Base-by-base conservation (phyloP, 2,888 invertebrate genomes). In the Clitarchus hookeri region DNA sequence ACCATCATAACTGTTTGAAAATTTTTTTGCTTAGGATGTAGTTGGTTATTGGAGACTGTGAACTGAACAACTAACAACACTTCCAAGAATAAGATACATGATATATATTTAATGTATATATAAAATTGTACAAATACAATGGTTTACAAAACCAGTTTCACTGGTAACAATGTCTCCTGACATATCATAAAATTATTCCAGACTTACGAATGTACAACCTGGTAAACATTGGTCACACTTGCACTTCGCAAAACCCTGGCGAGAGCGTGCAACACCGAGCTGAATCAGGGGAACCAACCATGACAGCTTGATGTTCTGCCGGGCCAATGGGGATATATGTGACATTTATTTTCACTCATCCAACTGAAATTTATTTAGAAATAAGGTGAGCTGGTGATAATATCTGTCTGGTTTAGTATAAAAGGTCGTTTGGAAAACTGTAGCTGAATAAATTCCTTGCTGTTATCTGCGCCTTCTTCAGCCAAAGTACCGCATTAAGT, bases 111-210 rank as follows among this genome's bases (percentile, higher is more conserved):
- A 8, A 48, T 65, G 65, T 65, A 65, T n/a, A 65, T 65, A 65
- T 65, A 65, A 65, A 65, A 65, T 23, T 65, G 65, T 65, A 65
- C 65, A 65, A 65, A 65, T 65, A 65, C 65, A 65, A 65, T 65
- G 65, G 65, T 65, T 65, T 65, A 65, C 19, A 65, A 65, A 65
- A 65, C 65, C 65, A 65, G 65, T 65, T 65, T 65, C 65, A 65
- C 65, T 65, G 65, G 65, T 65, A 65, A 65, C 65, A 65, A 65
- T n/a, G 11, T 19, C 65, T 65, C n/a, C 16, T 65, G 65, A 65
- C 65, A 65, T 65, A 8, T n/a, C 1, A n/a, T 65, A 65, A n/a
- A 65, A 48, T 65, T 65, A 65, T n/a, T 65, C 23, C 16, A n/a
- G n/a, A 65, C 53, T 53, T 53, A 53, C 19, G 19, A 53, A 53